A percentile compares a stretch with the other conserved stretches of the same genome.
Evolutionary conservation across 2,113 vertebrate genomes (phyloP).

Genomic region (Elaphurus davidianus): DNA sequence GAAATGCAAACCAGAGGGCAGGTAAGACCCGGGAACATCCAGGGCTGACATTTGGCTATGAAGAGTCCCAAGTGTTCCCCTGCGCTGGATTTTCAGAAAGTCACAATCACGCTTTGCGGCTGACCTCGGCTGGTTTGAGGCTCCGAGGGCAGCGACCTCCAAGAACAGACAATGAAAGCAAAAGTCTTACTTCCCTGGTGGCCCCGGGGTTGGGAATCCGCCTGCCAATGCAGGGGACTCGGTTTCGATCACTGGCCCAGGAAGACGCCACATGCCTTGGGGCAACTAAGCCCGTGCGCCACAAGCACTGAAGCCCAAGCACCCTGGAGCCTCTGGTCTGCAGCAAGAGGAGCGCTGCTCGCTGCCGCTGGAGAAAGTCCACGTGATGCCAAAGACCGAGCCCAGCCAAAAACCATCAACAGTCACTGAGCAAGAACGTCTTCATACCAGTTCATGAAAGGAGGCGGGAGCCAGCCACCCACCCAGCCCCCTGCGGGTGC

Average conservation of each 20-base stretch:
- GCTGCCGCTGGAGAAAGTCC: not conserved
- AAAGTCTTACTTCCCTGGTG: rapidly evolving
- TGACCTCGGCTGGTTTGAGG: rapidly evolving
- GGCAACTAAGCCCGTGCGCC: not conserved
- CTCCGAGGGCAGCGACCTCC: rapidly evolving
- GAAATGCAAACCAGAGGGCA: not conserved
- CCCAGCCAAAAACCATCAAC: not conserved
- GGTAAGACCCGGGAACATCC: not conserved
- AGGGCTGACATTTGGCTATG: not conserved
- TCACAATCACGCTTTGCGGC: not conserved
- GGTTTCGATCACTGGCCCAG: not conserved
- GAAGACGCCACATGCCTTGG: not conserved
- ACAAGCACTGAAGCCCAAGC: not conserved
- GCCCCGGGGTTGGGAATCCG: not conserved
- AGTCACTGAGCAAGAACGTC: not conserved
- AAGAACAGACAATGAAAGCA: rapidly evolving
- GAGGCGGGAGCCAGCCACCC: not conserved
- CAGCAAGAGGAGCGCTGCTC: not conserved
- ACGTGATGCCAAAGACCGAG: not conserved
- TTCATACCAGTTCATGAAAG: not conserved
- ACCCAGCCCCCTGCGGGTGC: too few relatives aligned
- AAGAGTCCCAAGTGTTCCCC: not conserved
- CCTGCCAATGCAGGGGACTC: not conserved
- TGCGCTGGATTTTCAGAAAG: not conserved
- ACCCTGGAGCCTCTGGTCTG: not conserved